Conservation (phyloP, 2,797 vertebrate species). For the Gymnoscopelus braueri region DNA sequence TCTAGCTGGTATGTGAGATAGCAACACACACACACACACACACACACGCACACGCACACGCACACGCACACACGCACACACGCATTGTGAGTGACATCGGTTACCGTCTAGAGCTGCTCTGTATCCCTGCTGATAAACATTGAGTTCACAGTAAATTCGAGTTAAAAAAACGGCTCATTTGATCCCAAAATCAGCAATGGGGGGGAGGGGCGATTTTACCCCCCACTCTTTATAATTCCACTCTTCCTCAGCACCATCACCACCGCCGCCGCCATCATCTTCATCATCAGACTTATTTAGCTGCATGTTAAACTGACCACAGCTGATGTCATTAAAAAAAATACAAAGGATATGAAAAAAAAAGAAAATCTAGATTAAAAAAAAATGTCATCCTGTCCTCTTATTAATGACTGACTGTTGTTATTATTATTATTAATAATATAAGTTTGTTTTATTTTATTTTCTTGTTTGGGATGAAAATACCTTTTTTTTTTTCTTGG, state of each 20-base stretch:
- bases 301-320: slow-evolving; percentile 87
- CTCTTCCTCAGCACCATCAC: slow-evolving; percentile 5
- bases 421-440: slow-evolving; percentile 80
- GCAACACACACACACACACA: too few relatives aligned
- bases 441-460: slow-evolving; percentile 88
- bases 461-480: slow-evolving; percentile 85
- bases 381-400: slow-evolving; percentile 85
- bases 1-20: too few relatives aligned
- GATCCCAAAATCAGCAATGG: slow-evolving; percentile 1
- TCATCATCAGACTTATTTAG: slow-evolving; percentile 85
- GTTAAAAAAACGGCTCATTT: not conserved
- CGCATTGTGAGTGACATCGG: too few relatives aligned
- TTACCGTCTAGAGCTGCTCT: not conserved
- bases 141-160: not conserved
- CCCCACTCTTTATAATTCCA: slow-evolving; percentile 16
- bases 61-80: too few relatives aligned
- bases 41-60: too few relatives aligned
- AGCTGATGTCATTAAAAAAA: slow-evolving; percentile 81
- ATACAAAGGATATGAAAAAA: slow-evolving; percentile 60
- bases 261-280: slow-evolving; percentile 30
- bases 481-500: slow-evolving; percentile 81
- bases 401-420: slow-evolving; percentile 81
- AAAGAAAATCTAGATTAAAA: slow-evolving; percentile 58
- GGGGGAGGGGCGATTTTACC: not conserved
- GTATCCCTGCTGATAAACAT: not conserved